Evolutionary conservation across 1,140 invertebrate genomes (phyloP).

Genomic region (Meteorus sp.): DNA sequence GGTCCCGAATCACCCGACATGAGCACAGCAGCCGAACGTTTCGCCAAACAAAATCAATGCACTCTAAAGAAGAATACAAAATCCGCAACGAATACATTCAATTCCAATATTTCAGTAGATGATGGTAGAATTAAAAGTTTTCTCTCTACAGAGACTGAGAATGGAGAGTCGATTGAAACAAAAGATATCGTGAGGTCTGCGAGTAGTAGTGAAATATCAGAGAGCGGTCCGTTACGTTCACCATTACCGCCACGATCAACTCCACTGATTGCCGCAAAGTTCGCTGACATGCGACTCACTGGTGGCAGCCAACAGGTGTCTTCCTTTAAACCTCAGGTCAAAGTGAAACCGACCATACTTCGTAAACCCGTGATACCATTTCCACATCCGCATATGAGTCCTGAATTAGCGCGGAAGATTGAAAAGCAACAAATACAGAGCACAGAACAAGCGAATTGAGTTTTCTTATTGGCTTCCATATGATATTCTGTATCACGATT

Average conservation of each 20-base stretch:
- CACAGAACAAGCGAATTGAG: conserved; percentile 48
- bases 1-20: conserved; percentile 69
- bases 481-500: background rate
- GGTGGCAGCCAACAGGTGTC: conserved; percentile 56
- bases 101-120: conserved; percentile 13
- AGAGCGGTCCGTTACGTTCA: conserved; percentile 38
- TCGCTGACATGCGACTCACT: conserved; percentile 64
- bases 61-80: conserved; percentile 79
- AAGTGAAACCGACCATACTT: conserved; percentile 73
- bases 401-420: conserved; percentile 53
- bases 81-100: conserved; percentile 30
- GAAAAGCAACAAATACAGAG: conserved; percentile 53
- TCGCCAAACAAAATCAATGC: conserved; percentile 79
- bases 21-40: conserved; percentile 73
- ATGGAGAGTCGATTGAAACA: conserved; percentile 34
- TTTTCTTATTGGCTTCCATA: conserved; percentile 17
- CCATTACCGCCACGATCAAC: conserved; percentile 64
- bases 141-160: conserved; percentile 32
- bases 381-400: conserved; percentile 52
- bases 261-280: conserved; percentile 63
- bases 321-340: conserved; percentile 71
- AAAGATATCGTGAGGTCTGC: conserved; percentile 48
- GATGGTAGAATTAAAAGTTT: conserved; percentile 26
- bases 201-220: conserved; percentile 49
- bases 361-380: conserved; percentile 67